These are phyloP conservation scores for Clitarchus hookeri DNA, from an alignment of 2,888 invertebrate species.

Conservation along the genomic window DNA sequence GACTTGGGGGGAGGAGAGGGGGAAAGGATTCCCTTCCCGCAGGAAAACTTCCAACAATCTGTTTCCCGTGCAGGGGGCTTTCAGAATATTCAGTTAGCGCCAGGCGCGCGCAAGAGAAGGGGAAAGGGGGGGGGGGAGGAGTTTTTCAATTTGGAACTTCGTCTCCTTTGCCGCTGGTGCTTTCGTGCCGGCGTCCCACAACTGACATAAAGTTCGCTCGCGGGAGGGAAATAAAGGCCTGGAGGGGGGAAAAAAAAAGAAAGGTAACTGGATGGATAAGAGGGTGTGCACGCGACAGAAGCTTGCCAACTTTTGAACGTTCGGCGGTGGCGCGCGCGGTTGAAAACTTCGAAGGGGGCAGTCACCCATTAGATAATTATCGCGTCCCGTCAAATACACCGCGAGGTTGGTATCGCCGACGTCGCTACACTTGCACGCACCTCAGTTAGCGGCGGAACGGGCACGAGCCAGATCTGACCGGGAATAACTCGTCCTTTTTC, in stretches of 20 bases:
- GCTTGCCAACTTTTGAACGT: not conserved
- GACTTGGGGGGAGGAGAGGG: not conserved
- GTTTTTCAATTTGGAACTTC: constrained; percentile 2
- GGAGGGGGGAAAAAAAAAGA: not conserved
- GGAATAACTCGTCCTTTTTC: not conserved
- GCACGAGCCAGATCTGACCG: not conserved
- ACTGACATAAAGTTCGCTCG: not conserved
- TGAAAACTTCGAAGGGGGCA: not conserved
- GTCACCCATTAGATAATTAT: not conserved
- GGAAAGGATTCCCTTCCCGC: not conserved
- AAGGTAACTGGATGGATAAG: constrained; percentile 5
- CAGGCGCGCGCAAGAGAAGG: not conserved
- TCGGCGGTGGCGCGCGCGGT: not conserved
- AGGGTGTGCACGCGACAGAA: constrained; percentile 4
- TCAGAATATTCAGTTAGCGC: not conserved
- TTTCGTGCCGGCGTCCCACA: not conserved
- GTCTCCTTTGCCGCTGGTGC: not conserved
- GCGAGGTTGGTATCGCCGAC: not conserved
- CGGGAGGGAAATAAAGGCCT: not conserved
- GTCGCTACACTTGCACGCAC: not conserved
- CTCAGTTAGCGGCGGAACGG: not conserved
- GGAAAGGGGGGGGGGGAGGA: not conserved
- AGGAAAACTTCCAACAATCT: constrained; percentile 2
- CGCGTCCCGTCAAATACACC: not conserved
- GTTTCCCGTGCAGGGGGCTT: not conserved